Conservation (phyloP, 2,888 invertebrate species). For the Phortica magna region DNA sequence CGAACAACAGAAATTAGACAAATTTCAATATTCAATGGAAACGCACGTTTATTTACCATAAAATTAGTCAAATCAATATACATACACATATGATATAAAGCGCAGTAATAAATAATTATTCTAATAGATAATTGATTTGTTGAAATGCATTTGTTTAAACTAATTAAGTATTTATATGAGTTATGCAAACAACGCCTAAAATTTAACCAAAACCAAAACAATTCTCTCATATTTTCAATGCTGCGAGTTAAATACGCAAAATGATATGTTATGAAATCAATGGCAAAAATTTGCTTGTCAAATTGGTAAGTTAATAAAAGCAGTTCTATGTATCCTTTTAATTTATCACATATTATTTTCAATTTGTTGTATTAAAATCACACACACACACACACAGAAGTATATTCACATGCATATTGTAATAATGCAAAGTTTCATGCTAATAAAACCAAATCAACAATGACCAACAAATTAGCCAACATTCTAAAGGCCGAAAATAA, state of each 20-base stretch:
- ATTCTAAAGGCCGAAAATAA: too few species aligned
- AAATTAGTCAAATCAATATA: conserved; percentile 1
- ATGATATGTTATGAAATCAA: not conserved
- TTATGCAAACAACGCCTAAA: not conserved
- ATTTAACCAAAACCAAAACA: not conserved
- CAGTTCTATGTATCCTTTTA: too few species aligned
- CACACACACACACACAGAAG: not conserved
- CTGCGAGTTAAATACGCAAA: conserved; percentile 28
- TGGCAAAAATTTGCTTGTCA: not conserved
- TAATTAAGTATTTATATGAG: conserved; percentile 8
- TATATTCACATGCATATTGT: too few species aligned
- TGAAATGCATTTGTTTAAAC: not conserved
- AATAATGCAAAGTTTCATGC: too few species aligned
- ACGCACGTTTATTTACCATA: conserved; percentile 7
- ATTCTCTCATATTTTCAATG: conserved; percentile 20
- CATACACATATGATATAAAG: conserved; percentile 30
- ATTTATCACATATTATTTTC: not conserved
- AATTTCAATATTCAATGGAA: not conserved
- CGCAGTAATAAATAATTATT: conserved; percentile 1
- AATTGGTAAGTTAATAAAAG: conserved; percentile 8
- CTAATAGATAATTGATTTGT: conserved; percentile 10
- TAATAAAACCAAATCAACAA: too few species aligned
- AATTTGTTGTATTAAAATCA: not conserved
- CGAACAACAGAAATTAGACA: too few species aligned
- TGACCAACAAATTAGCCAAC: too few species aligned